These are phyloP conservation scores for Gasterosteus nipponicus DNA, from an alignment of 2,113 vertebrate species.

Conservation along the genomic window DNA sequence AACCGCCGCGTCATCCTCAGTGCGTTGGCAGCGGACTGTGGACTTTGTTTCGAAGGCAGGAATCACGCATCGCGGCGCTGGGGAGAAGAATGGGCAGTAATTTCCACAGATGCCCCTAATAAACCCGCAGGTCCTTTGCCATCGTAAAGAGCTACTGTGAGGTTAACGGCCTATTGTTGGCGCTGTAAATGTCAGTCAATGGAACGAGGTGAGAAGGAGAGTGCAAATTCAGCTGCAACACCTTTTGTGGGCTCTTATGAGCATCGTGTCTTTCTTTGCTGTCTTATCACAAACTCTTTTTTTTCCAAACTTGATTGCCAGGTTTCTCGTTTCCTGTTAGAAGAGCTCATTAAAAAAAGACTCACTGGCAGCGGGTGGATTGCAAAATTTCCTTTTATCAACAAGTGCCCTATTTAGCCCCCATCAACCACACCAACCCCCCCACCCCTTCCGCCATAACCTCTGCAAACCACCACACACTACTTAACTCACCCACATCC, in stretches of 20 bases:
- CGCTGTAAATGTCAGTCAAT: constrained; percentile 58
- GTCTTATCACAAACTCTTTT: constrained; percentile 30
- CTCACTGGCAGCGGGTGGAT: constrained; percentile 30
- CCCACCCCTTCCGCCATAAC: constrained; percentile 37
- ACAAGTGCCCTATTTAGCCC: constrained; percentile 62
- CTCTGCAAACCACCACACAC: constrained; percentile 44
- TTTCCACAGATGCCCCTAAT: constrained; percentile 66
- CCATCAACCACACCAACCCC: constrained; percentile 59
- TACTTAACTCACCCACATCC: constrained; percentile 60
- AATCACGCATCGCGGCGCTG: constrained; percentile 26
- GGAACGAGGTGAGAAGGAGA: constrained; percentile 10
- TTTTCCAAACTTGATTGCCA: background rate
- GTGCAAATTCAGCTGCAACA: constrained; percentile 22
- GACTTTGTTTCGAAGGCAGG: constrained; percentile 73
- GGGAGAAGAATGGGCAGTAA: constrained; percentile 43
- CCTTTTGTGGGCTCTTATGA: background rate
- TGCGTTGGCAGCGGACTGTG: constrained; percentile 81
- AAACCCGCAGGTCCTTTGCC: constrained; percentile 56
- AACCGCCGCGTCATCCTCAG: constrained; percentile 55
- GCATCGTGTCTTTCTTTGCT: constrained; percentile 16
- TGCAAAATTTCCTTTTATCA: constrained; percentile 45
- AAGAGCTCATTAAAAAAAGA: constrained; percentile 27
- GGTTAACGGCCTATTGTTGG: constrained; percentile 66
- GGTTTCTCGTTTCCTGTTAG: constrained; percentile 26
- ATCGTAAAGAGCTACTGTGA: constrained; percentile 64